Percentiles rank a stretch among this genome's conserved stretches.
phyloP scores from a whole-genome alignment of 2,797 vertebrate genomes.

The Nasua narica region DNA sequence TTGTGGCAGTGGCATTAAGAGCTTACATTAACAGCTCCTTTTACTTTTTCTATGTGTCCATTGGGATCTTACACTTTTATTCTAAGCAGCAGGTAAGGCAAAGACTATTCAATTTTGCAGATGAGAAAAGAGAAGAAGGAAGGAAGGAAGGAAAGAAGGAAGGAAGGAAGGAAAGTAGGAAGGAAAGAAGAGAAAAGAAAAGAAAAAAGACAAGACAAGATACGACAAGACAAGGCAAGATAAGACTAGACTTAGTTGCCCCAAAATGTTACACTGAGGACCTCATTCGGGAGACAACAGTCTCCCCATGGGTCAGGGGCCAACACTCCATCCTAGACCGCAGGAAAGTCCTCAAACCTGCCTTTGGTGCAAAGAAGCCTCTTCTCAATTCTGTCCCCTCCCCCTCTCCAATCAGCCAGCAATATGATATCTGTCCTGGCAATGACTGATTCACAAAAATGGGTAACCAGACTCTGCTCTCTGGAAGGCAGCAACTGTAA shows the following conservation, averaged over 20 bases:
- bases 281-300: background rate
- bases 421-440: background rate
- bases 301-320: background rate
- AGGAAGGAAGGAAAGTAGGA: background rate
- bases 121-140: background rate
- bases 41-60: conserved; percentile 24
- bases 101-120: background rate
- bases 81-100: background rate
- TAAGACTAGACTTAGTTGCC: background rate
- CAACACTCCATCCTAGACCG: background rate
- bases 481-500: background rate
- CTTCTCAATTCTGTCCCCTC: background rate
- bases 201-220: background rate
- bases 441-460: background rate
- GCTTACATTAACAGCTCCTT: background rate
- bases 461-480: background rate
- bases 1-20: background rate
- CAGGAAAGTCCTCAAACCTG: background rate
- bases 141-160: background rate
- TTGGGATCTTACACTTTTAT: conserved; percentile 24
- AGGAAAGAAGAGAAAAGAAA: too few species aligned
- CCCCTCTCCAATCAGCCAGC: background rate
- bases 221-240: too few species aligned
- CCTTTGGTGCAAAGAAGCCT: background rate
- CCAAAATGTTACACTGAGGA: background rate